Percentiles rank a stretch among this genome's conserved stretches.
Conservation (phyloP, 1,140 invertebrate genomes). For the Littorina saxatilis region DNA sequence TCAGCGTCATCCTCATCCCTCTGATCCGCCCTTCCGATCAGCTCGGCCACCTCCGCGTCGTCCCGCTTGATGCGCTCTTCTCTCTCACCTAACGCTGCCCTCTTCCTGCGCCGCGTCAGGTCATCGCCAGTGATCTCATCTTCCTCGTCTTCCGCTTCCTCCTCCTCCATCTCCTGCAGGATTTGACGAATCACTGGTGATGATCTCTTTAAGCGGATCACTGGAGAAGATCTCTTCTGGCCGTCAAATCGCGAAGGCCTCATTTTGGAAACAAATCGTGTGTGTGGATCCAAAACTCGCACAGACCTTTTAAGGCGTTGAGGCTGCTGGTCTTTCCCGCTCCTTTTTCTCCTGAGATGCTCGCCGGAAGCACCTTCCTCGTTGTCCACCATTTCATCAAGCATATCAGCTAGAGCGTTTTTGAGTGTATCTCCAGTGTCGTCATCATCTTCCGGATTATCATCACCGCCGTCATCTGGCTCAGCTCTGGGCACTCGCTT, state of each 20-base stretch:
- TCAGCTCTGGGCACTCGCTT: background rate
- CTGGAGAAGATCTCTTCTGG: too few species aligned
- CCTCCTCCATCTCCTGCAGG: slow-evolving; percentile 9
- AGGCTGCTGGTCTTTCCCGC: background rate
- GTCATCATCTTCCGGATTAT: background rate
- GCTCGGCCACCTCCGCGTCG: background rate
- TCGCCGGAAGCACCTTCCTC: background rate
- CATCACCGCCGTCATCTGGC: background rate
- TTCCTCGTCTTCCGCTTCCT: slow-evolving; percentile 7
- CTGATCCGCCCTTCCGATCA: background rate
- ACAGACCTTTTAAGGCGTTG: too few species aligned
- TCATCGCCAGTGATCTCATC: background rate
- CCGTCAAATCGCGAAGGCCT: too few species aligned
- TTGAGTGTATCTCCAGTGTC: slow-evolving; percentile 16
- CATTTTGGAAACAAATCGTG: too few species aligned
- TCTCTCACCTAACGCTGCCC: too few species aligned
- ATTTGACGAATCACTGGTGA: background rate
- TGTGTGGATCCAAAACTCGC: too few species aligned
- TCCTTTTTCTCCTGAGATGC: background rate
- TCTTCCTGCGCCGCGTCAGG: background rate
- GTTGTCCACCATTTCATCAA: slow-evolving; percentile 29
- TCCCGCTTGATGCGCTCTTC: background rate
- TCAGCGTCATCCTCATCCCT: background rate
- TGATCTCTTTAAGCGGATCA: background rate
- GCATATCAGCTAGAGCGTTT: slow-evolving; percentile 15